phyloP scores from a whole-genome alignment of 2,888 invertebrate genomes.

The Rhodophaea formosa region DNA sequence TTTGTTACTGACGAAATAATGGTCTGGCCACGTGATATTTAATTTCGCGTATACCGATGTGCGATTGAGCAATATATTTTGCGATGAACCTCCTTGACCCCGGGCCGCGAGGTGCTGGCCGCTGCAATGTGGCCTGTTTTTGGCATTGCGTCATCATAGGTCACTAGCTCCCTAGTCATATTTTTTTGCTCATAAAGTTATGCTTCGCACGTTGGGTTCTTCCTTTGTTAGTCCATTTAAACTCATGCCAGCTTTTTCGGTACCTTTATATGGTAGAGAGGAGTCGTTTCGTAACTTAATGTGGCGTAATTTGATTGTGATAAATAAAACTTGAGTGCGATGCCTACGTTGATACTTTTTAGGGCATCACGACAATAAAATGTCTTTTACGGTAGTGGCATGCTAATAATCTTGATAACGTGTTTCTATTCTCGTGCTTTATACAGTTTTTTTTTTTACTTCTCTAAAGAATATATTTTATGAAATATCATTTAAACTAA shows the following conservation, averaged over 20 bases:
- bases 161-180: conserved; percentile 74
- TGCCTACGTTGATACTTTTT: conserved; percentile 39
- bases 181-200: conserved; percentile 73
- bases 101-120: conserved; percentile 40
- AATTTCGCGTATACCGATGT: conserved; percentile 48
- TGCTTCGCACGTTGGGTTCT: conserved; percentile 70
- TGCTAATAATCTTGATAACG: conserved; percentile 1
- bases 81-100: conserved; percentile 76
- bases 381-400: conserved; percentile 29
- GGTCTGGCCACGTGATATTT: conserved; percentile 28
- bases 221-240: conserved; percentile 74
- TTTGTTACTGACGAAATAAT: conserved; percentile 13
- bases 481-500: too few relatives aligned
- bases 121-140: conserved; percentile 73
- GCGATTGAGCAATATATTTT: conserved; percentile 58
- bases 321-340: conserved; percentile 40
- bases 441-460: background rate
- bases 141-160: conserved; percentile 78
- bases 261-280: conserved; percentile 60
- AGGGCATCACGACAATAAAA: conserved; percentile 40
- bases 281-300: conserved; percentile 56
- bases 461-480: too few relatives aligned
- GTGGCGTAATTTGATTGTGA: conserved; percentile 63
- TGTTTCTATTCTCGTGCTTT: background rate
- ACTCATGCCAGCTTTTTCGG: conserved; percentile 63